Percentiles rank a stretch among this genome's conserved stretches.
These are phyloP conservation scores for Gallinago nigripennis DNA, from an alignment of 2,797 vertebrate genomes.

Conservation along the genomic window DNA sequence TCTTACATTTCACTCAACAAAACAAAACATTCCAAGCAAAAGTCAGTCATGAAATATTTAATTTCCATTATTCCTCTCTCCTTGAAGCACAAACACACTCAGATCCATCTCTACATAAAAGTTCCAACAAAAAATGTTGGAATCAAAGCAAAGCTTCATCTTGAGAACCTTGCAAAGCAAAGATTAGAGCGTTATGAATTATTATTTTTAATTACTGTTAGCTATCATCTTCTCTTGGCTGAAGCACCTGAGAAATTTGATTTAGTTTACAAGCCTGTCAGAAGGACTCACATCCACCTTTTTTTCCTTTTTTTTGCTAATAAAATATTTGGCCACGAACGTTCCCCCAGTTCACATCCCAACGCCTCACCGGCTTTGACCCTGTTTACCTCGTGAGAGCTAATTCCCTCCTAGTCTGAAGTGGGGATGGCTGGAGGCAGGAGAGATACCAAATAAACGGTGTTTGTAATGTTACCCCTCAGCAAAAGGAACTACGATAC, in stretches of 20 bases:
- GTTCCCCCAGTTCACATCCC: not conserved
- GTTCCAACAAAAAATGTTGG: not conserved
- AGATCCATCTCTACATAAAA: not conserved
- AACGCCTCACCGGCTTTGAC: not conserved
- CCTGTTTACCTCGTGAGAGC: not conserved
- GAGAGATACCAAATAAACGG: constrained; percentile 26
- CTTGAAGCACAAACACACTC: not conserved
- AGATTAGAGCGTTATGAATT: not conserved
- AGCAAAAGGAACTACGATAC: not conserved
- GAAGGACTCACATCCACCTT: not conserved
- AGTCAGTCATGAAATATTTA: not conserved
- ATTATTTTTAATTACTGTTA: not conserved
- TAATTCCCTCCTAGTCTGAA: not conserved
- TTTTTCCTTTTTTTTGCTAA: not conserved
- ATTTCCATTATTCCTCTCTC: not conserved
- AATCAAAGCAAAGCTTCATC: not conserved
- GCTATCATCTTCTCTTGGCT: constrained; percentile 28
- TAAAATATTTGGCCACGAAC: constrained; percentile 12
- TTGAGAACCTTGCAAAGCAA: not conserved
- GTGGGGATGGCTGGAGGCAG: constrained; percentile 13
- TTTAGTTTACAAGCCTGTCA: constrained; percentile 2
- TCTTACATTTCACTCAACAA: not conserved
- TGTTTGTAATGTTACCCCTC: not conserved
- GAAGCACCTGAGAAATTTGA: constrained; percentile 8
- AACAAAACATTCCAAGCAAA: not conserved